Conservation (phyloP, 2,888 invertebrate genomes). For the Pyrrhia umbra region DNA sequence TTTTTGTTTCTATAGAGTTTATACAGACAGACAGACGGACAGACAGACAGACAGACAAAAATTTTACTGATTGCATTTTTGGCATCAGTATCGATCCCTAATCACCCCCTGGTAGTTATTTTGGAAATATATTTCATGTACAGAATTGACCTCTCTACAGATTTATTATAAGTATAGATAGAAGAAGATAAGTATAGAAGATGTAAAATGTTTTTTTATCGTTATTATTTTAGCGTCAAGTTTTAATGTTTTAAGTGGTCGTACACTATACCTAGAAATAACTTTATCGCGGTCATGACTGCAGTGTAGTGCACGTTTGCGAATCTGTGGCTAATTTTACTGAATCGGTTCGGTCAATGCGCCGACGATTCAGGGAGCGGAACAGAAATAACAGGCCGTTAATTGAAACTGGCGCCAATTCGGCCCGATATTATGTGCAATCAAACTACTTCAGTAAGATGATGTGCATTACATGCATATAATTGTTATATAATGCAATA, state of each 20-base stretch:
- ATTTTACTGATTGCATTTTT: too few species aligned
- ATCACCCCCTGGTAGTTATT: too few species aligned
- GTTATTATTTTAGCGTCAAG: conserved; percentile 1
- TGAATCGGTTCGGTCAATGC: conserved; percentile 82
- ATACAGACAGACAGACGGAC: too few species aligned
- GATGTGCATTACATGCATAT: conserved; percentile 61
- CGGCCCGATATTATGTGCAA: conserved; percentile 74
- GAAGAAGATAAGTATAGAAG: too few species aligned
- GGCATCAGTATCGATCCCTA: too few species aligned
- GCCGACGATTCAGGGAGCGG: conserved; percentile 70
- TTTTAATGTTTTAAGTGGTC: conserved; percentile 37
- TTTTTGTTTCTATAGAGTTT: too few species aligned
- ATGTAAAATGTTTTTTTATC: too few species aligned
- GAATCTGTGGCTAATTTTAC: conserved; percentile 83
- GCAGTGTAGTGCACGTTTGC: conserved; percentile 75
- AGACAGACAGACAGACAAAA: too few species aligned
- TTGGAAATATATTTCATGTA: too few species aligned
- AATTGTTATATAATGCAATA: conserved; percentile 52
- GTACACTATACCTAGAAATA: conserved; percentile 70
- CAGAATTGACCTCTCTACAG: too few species aligned
- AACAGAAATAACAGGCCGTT: conserved; percentile 82
- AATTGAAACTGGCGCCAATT: conserved; percentile 83
- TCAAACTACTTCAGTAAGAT: conserved; percentile 74
- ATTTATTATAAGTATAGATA: too few species aligned
- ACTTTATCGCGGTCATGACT: conserved; percentile 79